Evolutionary conservation across 2,113 vertebrate genomes (phyloP).

Genomic region (Podilymbus podiceps): DNA sequence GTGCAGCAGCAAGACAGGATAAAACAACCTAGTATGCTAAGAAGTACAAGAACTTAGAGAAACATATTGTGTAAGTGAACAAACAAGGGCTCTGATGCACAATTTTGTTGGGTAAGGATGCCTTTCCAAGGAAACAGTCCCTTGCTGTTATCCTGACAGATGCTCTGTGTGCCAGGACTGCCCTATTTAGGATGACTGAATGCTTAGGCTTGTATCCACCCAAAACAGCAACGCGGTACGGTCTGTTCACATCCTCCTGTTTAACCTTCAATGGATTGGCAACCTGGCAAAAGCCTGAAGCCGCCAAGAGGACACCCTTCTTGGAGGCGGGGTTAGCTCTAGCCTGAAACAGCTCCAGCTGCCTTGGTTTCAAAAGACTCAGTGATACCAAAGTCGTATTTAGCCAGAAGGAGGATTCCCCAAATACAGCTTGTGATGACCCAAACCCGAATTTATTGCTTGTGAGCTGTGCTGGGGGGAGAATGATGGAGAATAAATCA

Average conservation of each 20-base stretch:
- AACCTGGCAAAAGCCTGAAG: background rate
- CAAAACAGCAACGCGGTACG: background rate
- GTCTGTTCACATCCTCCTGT: background rate
- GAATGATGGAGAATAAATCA: background rate
- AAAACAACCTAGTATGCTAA: background rate
- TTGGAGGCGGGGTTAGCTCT: background rate
- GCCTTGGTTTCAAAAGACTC: background rate
- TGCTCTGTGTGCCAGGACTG: background rate
- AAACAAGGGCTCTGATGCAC: background rate
- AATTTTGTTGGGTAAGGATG: background rate
- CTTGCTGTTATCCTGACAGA: background rate
- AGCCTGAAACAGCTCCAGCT: background rate
- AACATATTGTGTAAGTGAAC: background rate
- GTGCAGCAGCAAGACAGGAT: background rate
- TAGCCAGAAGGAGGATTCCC: background rate
- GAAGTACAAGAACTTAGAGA: background rate
- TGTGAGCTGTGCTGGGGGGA: background rate
- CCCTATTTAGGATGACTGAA: background rate
- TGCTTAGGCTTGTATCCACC: background rate
- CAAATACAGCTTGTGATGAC: background rate
- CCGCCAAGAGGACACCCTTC: background rate
- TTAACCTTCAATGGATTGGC: background rate
- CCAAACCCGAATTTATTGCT: background rate
- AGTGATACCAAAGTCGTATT: background rate
- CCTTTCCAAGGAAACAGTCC: background rate